A percentile compares a stretch with the other conserved stretches of the same genome.
Conservation (phyloP, 2,888 invertebrate species). For the Operophtera brumata region DNA sequence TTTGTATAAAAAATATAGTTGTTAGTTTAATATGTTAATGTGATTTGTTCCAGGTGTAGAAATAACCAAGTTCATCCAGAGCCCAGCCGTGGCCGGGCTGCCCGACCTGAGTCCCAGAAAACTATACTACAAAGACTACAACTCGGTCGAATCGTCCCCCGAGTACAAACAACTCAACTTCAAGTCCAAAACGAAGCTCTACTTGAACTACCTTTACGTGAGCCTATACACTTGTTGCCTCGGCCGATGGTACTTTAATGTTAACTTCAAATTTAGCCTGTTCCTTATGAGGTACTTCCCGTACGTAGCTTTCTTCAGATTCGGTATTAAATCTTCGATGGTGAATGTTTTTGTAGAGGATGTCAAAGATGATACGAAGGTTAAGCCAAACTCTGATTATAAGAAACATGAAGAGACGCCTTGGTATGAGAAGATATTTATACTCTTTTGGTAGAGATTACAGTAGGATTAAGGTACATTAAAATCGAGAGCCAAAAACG, state of each 20-base stretch:
- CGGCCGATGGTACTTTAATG: slow-evolving; percentile 83
- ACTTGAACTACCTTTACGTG: slow-evolving; percentile 37
- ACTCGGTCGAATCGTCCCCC: slow-evolving; percentile 61
- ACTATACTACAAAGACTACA: slow-evolving; percentile 65
- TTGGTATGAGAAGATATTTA: slow-evolving; percentile 50
- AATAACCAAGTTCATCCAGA: slow-evolving; percentile 43
- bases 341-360: slow-evolving; percentile 80
- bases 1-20: too few species aligned
- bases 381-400: slow-evolving; percentile 61
- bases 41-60: slow-evolving; percentile 54
- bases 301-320: slow-evolving; percentile 83
- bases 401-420: slow-evolving; percentile 41
- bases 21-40: too few species aligned
- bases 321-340: slow-evolving; percentile 81
- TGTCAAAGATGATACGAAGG: slow-evolving; percentile 53
- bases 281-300: slow-evolving; percentile 85
- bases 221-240: slow-evolving; percentile 66
- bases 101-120: slow-evolving; percentile 45
- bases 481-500: too few species aligned
- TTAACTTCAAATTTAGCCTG: slow-evolving; percentile 79
- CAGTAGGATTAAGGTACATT: too few species aligned
- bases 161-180: slow-evolving; percentile 63
- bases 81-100: slow-evolving; percentile 51
- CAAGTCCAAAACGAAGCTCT: slow-evolving; percentile 53
- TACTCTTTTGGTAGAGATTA: slow-evolving; percentile 46